Base-by-base conservation (phyloP, 2,797 vertebrate genomes). In the Rhyacichthys aspro region DNA sequence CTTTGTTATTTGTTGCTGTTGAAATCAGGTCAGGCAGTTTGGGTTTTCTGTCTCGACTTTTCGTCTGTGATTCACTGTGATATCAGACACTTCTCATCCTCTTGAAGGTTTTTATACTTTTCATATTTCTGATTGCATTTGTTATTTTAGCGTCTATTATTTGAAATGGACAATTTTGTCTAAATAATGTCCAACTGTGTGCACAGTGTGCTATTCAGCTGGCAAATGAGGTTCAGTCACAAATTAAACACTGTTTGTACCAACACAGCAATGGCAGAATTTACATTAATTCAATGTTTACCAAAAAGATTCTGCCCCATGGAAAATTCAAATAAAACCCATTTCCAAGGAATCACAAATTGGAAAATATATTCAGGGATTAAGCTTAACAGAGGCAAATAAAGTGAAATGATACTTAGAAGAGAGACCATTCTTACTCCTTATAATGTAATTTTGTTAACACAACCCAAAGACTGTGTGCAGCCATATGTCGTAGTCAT, bases 1-100 rank as follows among this genome's bases (percentile, higher is more conserved):
- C 65, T 87, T 78, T 81, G 72, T 83, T 84, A 76, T 79, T 79
- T 78, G 67, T 71, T 79, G 64, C 65, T 73, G 53, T 58, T 43
- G 63, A 79, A 85, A 83, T 72, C 62, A 77, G 71, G 79, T 73
- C 76, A 75, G 65, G 32, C 56, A 60, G 55, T 48, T 34, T 47
- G 44, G 16, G 55, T 23, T 59, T 43, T 52, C n/a, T 5, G 14
- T 14, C 16, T 16, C 2, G 8, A 14, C 14, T 32, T 55, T 72
- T 43, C 33, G 38, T 10, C 59, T 63, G 36, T 44, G 39, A 63
- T 59, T 38, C 23, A 52, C 36, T 53, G 47, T 38, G 59, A 36
- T 47, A 56, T 52, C 36, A 54, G 15, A 2, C 5, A 16, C 7
- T 52, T 37, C n/a, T n/a, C n/a, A n/a, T n/a, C n/a, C n/a, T n/a